phyloP scores from a whole-genome alignment of 2,888 invertebrate species.

The Sphaerophoria rueppellii region DNA sequence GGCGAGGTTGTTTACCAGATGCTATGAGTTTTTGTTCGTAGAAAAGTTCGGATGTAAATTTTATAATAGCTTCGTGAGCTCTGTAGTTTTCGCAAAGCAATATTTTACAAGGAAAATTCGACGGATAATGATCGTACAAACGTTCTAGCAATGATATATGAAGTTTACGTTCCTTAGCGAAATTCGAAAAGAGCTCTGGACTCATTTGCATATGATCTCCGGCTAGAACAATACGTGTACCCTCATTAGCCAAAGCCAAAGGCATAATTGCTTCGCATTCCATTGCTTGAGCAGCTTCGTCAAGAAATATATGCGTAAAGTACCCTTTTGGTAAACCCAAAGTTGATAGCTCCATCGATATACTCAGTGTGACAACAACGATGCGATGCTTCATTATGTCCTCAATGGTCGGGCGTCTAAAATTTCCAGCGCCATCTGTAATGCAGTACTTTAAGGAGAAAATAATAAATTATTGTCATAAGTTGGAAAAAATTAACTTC shows the following conservation, averaged over 20 bases:
- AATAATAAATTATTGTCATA: background rate
- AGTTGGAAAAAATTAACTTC: background rate
- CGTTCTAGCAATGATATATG: constrained; percentile 90
- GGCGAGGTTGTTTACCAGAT: constrained; percentile 87
- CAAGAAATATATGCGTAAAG: constrained; percentile 91
- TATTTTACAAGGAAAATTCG: constrained; percentile 89
- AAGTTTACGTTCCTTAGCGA: constrained; percentile 87
- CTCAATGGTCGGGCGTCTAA: constrained; percentile 87
- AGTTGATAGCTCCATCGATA: constrained; percentile 88
- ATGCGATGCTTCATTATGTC: constrained; percentile 88
- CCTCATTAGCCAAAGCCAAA: constrained; percentile 87
- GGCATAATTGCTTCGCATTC: constrained; percentile 93
- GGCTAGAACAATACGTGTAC: constrained; percentile 90
- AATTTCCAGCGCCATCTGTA: constrained; percentile 85
- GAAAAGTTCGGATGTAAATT: constrained; percentile 91
- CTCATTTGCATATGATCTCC: constrained; percentile 94
- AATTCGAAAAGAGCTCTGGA: constrained; percentile 90
- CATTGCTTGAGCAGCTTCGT: constrained; percentile 94
- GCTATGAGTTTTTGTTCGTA: constrained; percentile 90
- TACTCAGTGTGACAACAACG: constrained; percentile 90
- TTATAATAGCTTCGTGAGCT: constrained; percentile 91
- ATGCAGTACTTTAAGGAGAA: constrained; percentile 86
- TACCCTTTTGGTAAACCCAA: constrained; percentile 86
- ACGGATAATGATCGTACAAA: constrained; percentile 89
- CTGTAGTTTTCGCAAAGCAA: constrained; percentile 92